phyloP scores from a whole-genome alignment of 2,113 vertebrate species.

The Clarias macrocephalus region DNA sequence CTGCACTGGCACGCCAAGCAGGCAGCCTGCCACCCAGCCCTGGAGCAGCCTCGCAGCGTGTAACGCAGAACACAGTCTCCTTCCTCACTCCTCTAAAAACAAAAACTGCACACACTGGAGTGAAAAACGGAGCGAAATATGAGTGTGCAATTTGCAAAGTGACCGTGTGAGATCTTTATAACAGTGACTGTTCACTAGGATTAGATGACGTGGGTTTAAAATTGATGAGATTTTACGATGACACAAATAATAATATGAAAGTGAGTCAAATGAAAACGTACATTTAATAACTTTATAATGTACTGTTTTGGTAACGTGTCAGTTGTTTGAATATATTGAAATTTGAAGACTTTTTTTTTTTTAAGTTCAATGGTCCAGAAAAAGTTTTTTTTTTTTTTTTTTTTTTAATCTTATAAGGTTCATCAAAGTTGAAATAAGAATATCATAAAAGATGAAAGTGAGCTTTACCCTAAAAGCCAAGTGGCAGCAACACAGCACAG shows the following conservation, averaged over 20 bases:
- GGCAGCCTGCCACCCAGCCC: not conserved
- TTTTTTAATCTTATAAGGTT: not conserved
- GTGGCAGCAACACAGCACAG: too few relatives aligned
- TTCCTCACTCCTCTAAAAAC: not conserved
- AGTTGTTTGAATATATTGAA: not conserved
- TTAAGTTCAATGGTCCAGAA: not conserved
- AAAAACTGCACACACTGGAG: not conserved
- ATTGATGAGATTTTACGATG: not conserved
- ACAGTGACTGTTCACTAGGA: not conserved
- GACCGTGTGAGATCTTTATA: not conserved
- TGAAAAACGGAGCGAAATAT: slow-evolving; percentile 15
- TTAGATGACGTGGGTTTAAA: not conserved
- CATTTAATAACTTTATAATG: not conserved
- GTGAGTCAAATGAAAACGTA: not conserved
- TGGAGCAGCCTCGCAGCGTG: not conserved
- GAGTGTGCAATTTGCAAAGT: slow-evolving; percentile 17
- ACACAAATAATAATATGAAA: not conserved
- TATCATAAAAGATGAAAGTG: too few relatives aligned
- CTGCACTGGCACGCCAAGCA: slow-evolving; percentile 30
- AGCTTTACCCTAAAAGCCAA: too few relatives aligned
- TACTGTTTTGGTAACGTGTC: not conserved
- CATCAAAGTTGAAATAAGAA: not conserved
- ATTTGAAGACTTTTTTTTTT: not conserved
- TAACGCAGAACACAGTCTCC: not conserved
- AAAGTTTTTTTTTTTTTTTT: not conserved